Conservation (phyloP, 2,797 vertebrate species). For the Gallinago solitaria region DNA sequence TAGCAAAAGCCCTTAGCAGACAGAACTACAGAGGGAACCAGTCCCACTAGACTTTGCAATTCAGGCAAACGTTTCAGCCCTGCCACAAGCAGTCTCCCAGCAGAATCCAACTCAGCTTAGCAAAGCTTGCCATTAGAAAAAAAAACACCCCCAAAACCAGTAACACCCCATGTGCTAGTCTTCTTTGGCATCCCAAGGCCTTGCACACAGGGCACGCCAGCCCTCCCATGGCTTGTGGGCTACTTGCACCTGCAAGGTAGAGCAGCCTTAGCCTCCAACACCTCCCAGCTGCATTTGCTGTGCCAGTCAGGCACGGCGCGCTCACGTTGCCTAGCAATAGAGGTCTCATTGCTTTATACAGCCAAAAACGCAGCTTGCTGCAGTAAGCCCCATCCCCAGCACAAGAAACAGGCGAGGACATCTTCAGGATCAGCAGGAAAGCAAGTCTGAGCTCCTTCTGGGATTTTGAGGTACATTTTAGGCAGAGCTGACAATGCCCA, state of each 20-base stretch:
- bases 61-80: background rate
- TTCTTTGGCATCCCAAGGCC: background rate
- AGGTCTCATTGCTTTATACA: background rate
- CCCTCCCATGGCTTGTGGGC: background rate
- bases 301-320: background rate
- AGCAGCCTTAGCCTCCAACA: background rate
- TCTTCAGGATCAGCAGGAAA: background rate
- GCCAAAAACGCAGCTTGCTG: conserved; percentile 41
- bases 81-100: background rate
- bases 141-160: background rate
- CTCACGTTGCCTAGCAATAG: conserved; percentile 71
- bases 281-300: background rate
- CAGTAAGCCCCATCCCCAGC: conserved; percentile 25
- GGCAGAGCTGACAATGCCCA: background rate
- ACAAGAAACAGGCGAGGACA: background rate
- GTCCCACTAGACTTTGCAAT: background rate
- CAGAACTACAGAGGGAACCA: background rate
- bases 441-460: background rate
- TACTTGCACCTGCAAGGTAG: conserved; percentile 21
- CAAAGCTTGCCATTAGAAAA: background rate
- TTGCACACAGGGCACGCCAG: background rate
- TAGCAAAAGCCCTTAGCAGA: background rate
- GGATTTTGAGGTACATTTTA: fast-evolving
- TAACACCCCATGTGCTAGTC: fast-evolving
- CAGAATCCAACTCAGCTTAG: background rate